phyloP scores from a whole-genome alignment of 2,113 vertebrate genomes.

The Gymnorhina tibicen region DNA sequence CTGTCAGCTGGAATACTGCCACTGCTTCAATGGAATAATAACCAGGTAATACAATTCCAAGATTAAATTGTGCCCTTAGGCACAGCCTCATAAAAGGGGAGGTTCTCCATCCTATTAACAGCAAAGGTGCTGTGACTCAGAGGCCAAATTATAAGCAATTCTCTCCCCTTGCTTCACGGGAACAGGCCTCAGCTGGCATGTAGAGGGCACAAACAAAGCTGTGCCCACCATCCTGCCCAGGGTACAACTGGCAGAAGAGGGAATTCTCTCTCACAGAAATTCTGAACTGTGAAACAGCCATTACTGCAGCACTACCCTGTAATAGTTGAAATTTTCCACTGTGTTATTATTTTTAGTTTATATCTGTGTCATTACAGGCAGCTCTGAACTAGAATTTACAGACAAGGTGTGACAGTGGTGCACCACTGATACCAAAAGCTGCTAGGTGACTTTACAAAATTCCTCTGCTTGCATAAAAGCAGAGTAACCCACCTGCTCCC shows the following conservation, averaged over 20 bases:
- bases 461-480: neutral
- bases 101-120: neutral
- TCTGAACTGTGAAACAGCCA: neutral
- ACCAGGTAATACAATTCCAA: neutral
- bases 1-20: constrained; percentile 16
- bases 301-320: neutral
- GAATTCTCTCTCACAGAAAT: neutral
- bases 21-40: neutral
- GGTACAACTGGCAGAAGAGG: neutral
- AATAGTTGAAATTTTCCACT: neutral
- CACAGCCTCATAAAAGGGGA: constrained; percentile 11
- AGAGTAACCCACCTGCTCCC: neutral
- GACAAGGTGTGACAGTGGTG: neutral
- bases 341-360: neutral
- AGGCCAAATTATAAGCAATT: constrained; percentile 4
- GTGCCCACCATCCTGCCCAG: neutral
- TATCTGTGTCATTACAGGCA: neutral
- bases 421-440: neutral
- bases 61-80: constrained; percentile 32
- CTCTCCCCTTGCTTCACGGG: neutral
- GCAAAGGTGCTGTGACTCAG: constrained; percentile 7
- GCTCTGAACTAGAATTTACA: neutral
- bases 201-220: neutral
- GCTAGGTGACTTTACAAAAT: neutral
- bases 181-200: neutral